Percentiles rank a stretch among this genome's conserved stretches.
Evolutionary conservation across 2,888 invertebrate genomes (phyloP).

Genomic region (Herminia tarsipennalis): DNA sequence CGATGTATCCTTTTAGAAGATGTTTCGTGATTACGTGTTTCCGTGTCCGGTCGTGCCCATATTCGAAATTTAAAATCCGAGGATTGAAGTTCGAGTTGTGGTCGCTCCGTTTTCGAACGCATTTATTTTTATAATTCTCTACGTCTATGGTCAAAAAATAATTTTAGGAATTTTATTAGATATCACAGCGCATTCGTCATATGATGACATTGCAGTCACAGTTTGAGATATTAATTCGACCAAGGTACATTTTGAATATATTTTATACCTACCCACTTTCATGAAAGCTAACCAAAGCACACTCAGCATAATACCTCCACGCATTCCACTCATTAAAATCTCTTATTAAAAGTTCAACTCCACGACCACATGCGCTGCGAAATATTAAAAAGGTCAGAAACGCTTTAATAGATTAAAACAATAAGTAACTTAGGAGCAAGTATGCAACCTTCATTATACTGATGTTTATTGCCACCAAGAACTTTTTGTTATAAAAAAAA

Average conservation of each 20-base stretch:
- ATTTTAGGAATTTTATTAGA: no score
- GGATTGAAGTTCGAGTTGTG: no score
- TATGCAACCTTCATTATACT: conserved; percentile 58
- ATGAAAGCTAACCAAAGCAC: background rate
- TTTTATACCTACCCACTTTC: no score
- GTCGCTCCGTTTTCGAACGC: no score
- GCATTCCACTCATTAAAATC: conserved; percentile 1
- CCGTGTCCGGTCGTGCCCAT: background rate
- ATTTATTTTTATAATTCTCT: no score
- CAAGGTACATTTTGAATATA: no score
- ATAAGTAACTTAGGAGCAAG: conserved; percentile 54
- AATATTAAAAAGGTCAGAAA: conserved; percentile 46
- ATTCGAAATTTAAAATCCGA: background rate
- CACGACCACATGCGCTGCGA: conserved; percentile 14
- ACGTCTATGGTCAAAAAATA: no score
- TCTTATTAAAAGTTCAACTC: conserved; percentile 16
- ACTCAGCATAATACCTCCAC: background rate
- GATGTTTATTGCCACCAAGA: conserved; percentile 65
- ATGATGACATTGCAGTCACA: no score
- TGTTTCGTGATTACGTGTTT: conserved; percentile 12
- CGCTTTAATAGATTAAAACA: conserved; percentile 67
- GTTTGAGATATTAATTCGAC: no score
- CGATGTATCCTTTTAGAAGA: conserved; percentile 40
- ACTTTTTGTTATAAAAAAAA: conserved; percentile 58
- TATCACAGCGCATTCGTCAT: no score